Conservation (phyloP, 2,797 vertebrate genomes). For the Hypotaenidia okinawae region DNA sequence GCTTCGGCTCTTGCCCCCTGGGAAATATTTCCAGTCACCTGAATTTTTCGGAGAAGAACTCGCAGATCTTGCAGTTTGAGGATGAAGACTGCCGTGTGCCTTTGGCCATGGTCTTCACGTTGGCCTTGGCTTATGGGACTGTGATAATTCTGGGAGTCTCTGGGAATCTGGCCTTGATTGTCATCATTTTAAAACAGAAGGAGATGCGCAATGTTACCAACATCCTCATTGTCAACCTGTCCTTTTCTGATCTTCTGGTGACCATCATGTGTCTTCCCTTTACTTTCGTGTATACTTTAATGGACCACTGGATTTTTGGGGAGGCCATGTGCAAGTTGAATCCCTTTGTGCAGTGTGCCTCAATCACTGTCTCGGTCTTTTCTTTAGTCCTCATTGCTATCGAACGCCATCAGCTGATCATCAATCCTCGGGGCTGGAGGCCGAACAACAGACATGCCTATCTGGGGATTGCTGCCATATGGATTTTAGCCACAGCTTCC, state of each 20-base stretch:
- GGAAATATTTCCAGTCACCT: slow-evolving; percentile 70
- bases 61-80: slow-evolving; percentile 67
- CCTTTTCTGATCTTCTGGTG: slow-evolving; percentile 86
- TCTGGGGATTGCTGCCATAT: slow-evolving; percentile 83
- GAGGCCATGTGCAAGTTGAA: slow-evolving; percentile 88
- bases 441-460: slow-evolving; percentile 86
- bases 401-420: slow-evolving; percentile 87
- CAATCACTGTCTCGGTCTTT: slow-evolving; percentile 87
- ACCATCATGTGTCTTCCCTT: slow-evolving; percentile 88
- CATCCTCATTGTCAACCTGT: slow-evolving; percentile 88
- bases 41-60: slow-evolving; percentile 73
- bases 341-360: slow-evolving; percentile 86
- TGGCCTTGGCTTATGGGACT: slow-evolving; percentile 85
- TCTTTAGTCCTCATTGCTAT: slow-evolving; percentile 87
- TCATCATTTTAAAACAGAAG: slow-evolving; percentile 85
- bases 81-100: slow-evolving; percentile 78
- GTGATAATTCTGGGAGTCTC: slow-evolving; percentile 86
- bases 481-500: slow-evolving; percentile 81
- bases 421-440: slow-evolving; percentile 87
- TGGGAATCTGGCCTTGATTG: slow-evolving; percentile 86
- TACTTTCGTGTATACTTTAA: slow-evolving; percentile 88
- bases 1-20: slow-evolving; percentile 38
- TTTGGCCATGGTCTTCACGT: slow-evolving; percentile 81
- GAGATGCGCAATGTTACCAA: slow-evolving; percentile 90
- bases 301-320: slow-evolving; percentile 91